Percentiles rank a stretch among this genome's conserved stretches.
Evolutionary conservation across 2,113 vertebrate species (phyloP).

Genomic region (Motacilla tschutschensis): DNA sequence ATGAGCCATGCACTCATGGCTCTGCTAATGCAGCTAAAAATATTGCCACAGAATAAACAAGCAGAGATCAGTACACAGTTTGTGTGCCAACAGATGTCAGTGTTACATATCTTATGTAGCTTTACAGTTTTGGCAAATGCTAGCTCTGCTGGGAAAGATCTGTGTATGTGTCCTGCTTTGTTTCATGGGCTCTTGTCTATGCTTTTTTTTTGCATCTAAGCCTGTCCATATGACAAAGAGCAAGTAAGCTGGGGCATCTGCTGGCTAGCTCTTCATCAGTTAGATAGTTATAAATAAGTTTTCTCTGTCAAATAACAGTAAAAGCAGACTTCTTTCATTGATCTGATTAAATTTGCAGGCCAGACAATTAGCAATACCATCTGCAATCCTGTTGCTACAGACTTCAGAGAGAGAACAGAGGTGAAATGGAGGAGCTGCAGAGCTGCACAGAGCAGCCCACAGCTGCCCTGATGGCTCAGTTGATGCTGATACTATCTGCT

Average conservation of each 20-base stretch:
- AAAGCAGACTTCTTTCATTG: neutral
- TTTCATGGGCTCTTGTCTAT: neutral
- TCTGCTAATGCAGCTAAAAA: accelerated
- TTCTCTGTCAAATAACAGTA: neutral
- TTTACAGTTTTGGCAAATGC: neutral
- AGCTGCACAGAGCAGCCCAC: neutral
- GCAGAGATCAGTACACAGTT: neutral
- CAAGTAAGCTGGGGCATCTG: neutral
- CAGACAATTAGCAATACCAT: neutral
- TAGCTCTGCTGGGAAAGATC: neutral
- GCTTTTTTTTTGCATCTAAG: neutral
- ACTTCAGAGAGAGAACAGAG: neutral
- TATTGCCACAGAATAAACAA: neutral
- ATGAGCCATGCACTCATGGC: accelerated
- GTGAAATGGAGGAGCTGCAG: neutral
- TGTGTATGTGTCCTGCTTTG: neutral
- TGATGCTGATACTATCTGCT: neutral
- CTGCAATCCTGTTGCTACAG: neutral
- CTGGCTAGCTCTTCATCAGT: neutral
- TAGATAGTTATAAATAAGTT: neutral
- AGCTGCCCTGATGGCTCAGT: accelerated
- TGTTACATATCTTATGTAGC: conserved; percentile 37
- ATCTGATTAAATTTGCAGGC: neutral
- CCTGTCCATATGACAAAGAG: neutral
- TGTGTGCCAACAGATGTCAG: conserved; percentile 59